phyloP scores from a whole-genome alignment of 2,888 invertebrate species.

The Linnaemya tessellans region DNA sequence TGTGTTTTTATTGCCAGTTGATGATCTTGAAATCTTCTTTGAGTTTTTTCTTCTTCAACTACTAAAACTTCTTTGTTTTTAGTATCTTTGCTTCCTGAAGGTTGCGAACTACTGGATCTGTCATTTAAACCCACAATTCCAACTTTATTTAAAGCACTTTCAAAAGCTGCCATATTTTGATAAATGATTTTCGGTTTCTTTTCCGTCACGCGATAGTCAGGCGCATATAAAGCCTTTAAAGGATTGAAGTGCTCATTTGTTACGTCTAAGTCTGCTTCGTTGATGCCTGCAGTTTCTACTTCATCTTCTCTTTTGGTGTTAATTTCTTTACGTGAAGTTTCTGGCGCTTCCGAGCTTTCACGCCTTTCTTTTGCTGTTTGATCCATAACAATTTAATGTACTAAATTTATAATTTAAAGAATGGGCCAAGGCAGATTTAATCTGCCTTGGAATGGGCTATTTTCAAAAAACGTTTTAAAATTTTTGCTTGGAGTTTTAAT shows the following conservation, averaged over 20 bases:
- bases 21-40: slow-evolving; percentile 84
- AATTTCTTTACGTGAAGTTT: not conserved
- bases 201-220: slow-evolving; percentile 83
- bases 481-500: not conserved
- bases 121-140: slow-evolving; percentile 78
- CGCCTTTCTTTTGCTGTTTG: not conserved
- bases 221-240: slow-evolving; percentile 87
- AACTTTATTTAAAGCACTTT: slow-evolving; percentile 82
- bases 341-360: not conserved
- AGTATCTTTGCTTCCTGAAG: slow-evolving; percentile 30
- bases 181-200: slow-evolving; percentile 86
- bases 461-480: not conserved
- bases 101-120: slow-evolving; percentile 67
- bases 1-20: slow-evolving; percentile 81
- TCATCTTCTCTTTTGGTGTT: slow-evolving; percentile 21
- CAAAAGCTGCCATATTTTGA: slow-evolving; percentile 88
- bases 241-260: slow-evolving; percentile 87
- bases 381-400: slow-evolving; percentile 41
- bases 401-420: not conserved
- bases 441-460: too few species aligned
- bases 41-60: slow-evolving; percentile 58
- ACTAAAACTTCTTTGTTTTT: slow-evolving; percentile 21
- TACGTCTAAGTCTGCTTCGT: slow-evolving; percentile 83
- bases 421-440: too few species aligned
- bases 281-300: not conserved